Base-by-base conservation (phyloP, 2,888 invertebrate species). In the Coenonympha glycerion region DNA sequence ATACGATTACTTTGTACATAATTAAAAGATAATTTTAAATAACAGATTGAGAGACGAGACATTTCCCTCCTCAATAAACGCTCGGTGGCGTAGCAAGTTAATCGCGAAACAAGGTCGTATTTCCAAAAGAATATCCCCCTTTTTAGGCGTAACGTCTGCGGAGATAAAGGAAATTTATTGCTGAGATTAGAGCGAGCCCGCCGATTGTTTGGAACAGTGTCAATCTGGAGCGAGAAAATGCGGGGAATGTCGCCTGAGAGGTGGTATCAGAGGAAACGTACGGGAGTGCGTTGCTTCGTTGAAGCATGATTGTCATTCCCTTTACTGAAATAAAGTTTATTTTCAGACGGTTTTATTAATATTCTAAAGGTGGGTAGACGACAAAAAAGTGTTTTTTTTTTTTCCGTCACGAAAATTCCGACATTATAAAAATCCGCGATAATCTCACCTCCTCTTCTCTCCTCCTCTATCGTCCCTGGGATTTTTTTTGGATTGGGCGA, bases 121-220 rank as follows among this genome's bases (percentile, higher is more conserved):
- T 59, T 63, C 57, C 55, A 58, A 64, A 67, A 66, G 62, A 66
- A 68, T 39, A 39, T 65, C 67, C 64, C 64, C 62, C 64, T 64
- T 66, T 64, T 60, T 62, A 53, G 53, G 53, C 56, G 53, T 59
- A 64, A 64, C 65, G 69, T 67, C 66, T 69, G 60, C 61, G 52
- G 64, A 75, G 78, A 79, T 79, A 78, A 77, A 75, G 72, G 68
- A 73, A 83, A 84, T 84, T 85, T 84, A 85, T 79, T 79, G 81
- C 71, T 62, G 39, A 80, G 84, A 85, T 85, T 81, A 83, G 76
- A 76, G 68, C 69, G 59, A 58, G 62, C 60, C 60, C 60, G 60
- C 61, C 73, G 73, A 79, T 79, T 80, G 79, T 78, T 74, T 75
- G 76, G 75, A 66, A 61, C 67, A 57, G 70, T 74, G 79, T 80